Evolutionary conservation across 1,140 invertebrate genomes (phyloP), one percentile per base, ranked within the genome.

Genomic region (Procambarus clarkii): DNA sequence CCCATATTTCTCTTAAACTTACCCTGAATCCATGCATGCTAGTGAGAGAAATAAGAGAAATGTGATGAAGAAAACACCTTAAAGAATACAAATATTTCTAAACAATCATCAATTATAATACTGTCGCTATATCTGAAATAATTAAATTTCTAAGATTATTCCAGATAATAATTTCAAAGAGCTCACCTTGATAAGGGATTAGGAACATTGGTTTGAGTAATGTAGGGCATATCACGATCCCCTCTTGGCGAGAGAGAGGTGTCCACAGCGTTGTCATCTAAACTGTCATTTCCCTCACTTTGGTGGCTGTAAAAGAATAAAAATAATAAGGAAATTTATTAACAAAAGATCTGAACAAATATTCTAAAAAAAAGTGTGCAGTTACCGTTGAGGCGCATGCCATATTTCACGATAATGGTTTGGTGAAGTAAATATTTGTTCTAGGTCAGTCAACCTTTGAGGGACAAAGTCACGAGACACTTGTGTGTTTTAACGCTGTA

Each of bases 171-270:
- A 71, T n/a, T 85, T 86, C 71, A 50, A 34, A 11, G 9, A 83
- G 97, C 94, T 93, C 97, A 97, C 58, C 96, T 96, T 0, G 97
- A 96, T 58, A 95, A 96, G n/a, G 96, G 95, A 71, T 95, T 95
- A 18, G 96, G 95, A 86, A 96, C 95, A 64, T 96, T 95, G 44
- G 84, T 95, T 44, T 97, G 94, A 86, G 97, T 97, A 93, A 97
- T 96, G 3, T 97, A 96, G 94, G 98, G 94, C 3, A 97, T 97
- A 94, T 98, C 98, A 88, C 97, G 94, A 76, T 97, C 95, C 8
- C 97, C 97, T 2, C 97, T 97, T 89, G 97, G 95, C 2, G 97
- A 97, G 0, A 97, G 97, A 78, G 96, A 96, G 45, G 97, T 94
- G 94, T 98, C 97, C 93, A 97, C 97, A 93, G 93, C 93, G 79